A percentile compares a stretch with the other conserved stretches of the same genome.
These are phyloP conservation scores for Tachycineta bicolor DNA, from an alignment of 2,113 vertebrate genomes.

Conservation along the genomic window DNA sequence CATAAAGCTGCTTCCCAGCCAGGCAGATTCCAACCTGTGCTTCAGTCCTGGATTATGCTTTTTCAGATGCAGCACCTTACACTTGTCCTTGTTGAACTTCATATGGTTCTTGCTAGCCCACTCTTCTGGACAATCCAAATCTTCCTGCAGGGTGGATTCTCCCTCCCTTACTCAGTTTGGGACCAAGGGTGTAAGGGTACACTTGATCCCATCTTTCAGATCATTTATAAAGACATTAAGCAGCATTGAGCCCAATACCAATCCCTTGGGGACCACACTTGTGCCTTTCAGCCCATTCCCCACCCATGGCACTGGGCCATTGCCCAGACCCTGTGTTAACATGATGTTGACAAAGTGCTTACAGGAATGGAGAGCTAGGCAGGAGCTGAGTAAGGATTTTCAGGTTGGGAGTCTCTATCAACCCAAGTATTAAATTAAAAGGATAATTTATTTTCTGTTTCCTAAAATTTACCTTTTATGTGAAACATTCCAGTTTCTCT, in stretches of 20 bases:
- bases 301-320: neutral
- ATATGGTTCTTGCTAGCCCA: neutral
- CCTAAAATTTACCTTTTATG: neutral
- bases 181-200: neutral
- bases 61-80: neutral
- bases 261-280: neutral
- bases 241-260: fast-evolving
- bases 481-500: neutral
- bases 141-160: neutral
- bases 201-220: neutral
- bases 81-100: neutral
- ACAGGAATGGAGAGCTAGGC: neutral
- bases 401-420: neutral
- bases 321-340: neutral
- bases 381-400: neutral
- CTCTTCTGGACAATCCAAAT: neutral
- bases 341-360: neutral
- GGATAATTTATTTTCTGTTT: neutral
- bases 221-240: neutral
- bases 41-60: neutral
- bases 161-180: neutral
- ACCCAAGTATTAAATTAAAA: neutral
- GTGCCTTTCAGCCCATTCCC: neutral
- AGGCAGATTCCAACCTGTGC: neutral
- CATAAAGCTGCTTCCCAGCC: neutral